Conservation (phyloP, 2,797 vertebrate species). For the Lithobates sylvaticus region DNA sequence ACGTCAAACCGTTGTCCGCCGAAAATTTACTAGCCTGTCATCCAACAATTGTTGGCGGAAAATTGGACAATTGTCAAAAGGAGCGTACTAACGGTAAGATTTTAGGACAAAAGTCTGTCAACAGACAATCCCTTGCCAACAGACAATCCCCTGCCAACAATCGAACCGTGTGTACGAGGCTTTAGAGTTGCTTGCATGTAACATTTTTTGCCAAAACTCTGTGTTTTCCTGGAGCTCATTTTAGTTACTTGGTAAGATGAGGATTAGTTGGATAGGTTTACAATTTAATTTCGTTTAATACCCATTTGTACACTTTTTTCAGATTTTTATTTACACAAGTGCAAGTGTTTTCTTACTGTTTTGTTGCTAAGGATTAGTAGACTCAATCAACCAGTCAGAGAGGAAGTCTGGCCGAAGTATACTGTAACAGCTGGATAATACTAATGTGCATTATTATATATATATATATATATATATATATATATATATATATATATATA, state of each 20-base stretch:
- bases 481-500: too few relatives aligned
- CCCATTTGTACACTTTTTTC: neutral
- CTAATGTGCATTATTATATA: neutral
- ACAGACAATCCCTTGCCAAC: too few relatives aligned
- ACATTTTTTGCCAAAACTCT: neutral
- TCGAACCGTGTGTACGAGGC: too few relatives aligned
- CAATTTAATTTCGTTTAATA: neutral
- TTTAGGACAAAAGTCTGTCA: too few relatives aligned
- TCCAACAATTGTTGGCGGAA: too few relatives aligned
- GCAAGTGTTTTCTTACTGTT: neutral
- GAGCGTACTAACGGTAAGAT: too few relatives aligned
- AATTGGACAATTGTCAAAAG: too few relatives aligned
- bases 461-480: too few relatives aligned
- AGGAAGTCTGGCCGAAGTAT: slow-evolving; percentile 4
- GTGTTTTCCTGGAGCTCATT: neutral
- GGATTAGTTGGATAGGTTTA: neutral
- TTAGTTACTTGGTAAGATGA: neutral
- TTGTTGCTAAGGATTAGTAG: slow-evolving; percentile 5
- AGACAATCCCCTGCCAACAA: too few relatives aligned
- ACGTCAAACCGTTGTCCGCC: too few relatives aligned
- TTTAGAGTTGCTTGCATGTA: neutral
- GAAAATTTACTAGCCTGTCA: too few relatives aligned
- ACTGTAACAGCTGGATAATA: neutral
- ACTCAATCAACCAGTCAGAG: neutral
- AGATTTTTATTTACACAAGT: slow-evolving; percentile 5